Evolutionary conservation across 1,140 invertebrate species (phyloP), one percentile per base, ranked within the genome.

Genomic region (Lepidurus apus): DNA sequence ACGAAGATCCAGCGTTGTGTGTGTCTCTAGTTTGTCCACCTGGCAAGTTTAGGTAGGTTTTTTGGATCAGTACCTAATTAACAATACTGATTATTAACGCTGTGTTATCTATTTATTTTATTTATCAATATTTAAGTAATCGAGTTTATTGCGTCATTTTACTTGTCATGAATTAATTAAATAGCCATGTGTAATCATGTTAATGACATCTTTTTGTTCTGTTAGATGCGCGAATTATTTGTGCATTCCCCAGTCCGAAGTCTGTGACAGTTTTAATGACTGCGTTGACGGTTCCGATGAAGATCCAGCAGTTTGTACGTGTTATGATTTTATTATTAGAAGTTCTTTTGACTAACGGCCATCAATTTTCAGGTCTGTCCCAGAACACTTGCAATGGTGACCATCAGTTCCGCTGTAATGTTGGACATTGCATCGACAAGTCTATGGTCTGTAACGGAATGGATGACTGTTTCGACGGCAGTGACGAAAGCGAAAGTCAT

Each of bases 271-370:
- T 0, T 84, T 85, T 73, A 83, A 89, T 77, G 91, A 94, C 83
- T 95, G 93, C 84, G 85, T 87, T 7, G 91, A 92, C 83, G 87
- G 88, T 73, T 90, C 88, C n/a, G 91, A 92, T 83, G 88, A 89
- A 82, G 77, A 81, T 17, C 73, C 80, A 5, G 75, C 76, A 17
- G 42, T 85, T 42, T 85, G 84, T 84, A 80, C 83, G 81, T 81
- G 75, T 43, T 76, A 79, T 78, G 24, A 3, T 65, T 7, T 21
- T 65, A n/a, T 17, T 65, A 65, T 9, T 43, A 84, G 82, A 44
- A 83, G 83, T 7, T 80, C 21, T n/a, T 10, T 42, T 10, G 13
- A 21, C 65, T 45, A 45, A 42, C 42, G 24, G 17, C 26, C 42
- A 10, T 8, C 24, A 11, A 34, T 75, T 34, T 34, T 42, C 73